A percentile compares a stretch with the other conserved stretches of the same genome.
These are phyloP conservation scores for Bungarus multicinctus DNA, from an alignment of 2,113 vertebrate genomes.

Conservation along the genomic window DNA sequence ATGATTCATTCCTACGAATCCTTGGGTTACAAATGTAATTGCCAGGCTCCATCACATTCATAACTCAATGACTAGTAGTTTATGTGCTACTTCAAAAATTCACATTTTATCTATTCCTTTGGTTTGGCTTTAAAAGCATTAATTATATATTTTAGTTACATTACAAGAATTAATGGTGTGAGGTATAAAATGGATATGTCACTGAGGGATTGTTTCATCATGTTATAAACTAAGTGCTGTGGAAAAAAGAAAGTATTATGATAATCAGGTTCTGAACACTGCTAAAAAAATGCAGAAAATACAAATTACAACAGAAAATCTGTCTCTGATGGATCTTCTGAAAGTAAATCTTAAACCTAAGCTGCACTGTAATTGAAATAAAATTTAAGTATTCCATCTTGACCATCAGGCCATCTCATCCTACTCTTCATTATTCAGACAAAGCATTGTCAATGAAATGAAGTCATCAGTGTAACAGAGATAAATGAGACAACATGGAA, in stretches of 20 bases:
- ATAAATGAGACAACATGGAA: slow-evolving; percentile 85
- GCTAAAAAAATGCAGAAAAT: slow-evolving; percentile 51
- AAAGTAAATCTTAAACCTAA: slow-evolving; percentile 72
- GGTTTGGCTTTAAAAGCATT: not conserved
- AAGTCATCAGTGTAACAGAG: slow-evolving; percentile 87
- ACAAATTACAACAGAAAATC: slow-evolving; percentile 29
- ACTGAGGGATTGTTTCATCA: not conserved
- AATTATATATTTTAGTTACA: not conserved
- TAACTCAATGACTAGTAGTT: no score
- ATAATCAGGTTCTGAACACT: not conserved
- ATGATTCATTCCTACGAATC: no score
- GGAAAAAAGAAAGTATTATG: not conserved
- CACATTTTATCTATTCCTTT: not conserved
- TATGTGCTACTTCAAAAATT: not conserved
- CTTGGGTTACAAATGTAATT: no score
- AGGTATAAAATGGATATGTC: not conserved
- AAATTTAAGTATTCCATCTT: slow-evolving; percentile 76
- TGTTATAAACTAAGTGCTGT: not conserved
- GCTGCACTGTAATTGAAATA: slow-evolving; percentile 68
- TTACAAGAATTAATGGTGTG: not conserved
- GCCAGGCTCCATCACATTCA: no score
- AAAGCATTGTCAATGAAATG: slow-evolving; percentile 81
- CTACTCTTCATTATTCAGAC: slow-evolving; percentile 86
- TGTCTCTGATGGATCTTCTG: slow-evolving; percentile 68
- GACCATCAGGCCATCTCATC: slow-evolving; percentile 70